Evolutionary conservation across 2,888 invertebrate species (phyloP), one percentile per base, ranked within the genome.

Genomic region (Sialis lutaria): DNA sequence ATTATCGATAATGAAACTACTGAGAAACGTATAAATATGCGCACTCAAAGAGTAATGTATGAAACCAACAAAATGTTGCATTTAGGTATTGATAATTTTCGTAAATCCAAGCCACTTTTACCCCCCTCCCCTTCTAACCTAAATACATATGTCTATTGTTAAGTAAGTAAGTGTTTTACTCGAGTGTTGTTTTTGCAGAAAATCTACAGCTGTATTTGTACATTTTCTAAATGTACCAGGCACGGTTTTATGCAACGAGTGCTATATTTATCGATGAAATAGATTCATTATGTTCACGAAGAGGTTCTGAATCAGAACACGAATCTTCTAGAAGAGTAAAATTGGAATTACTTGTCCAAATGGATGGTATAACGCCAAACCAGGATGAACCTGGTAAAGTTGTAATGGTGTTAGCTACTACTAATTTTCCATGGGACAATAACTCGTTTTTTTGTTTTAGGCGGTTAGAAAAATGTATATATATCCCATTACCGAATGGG

Each of bases 221-320:
- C n/a, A n/a, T n/a, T n/a, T n/a, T n/a, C n/a, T n/a, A n/a, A 50
- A 52, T 54, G 44, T 65, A 67, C 5, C 64, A 89, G 88, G 96
- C 96, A 2, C 75, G 96, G 54, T 95, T 92, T 71, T 95, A 96
- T 72, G 95, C 97, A 49, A 97, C 97, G 5, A 91, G 91, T 59
- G 97, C 96, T 48, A 96, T 98, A 58, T 98, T 98, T 67, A 91
- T 98, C 50, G 97, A 98, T 68, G 97, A 98, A 75, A 97, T 98
- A 51, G 97, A 98, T 72, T 93, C 96, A 31, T 68, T 97, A 51
- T 96, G 96, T 63, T 93, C 93, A 12, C 78, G 90, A 52, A 76
- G 96, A 63, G 97, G 97, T 48, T 87, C 90, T 0, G 93, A 93
- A 63, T 86, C 88, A 10, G 98, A 98, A 65, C 97, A 98, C 64